phyloP scores from a whole-genome alignment of 2,113 vertebrate species.

The Prietella phreatophila region DNA sequence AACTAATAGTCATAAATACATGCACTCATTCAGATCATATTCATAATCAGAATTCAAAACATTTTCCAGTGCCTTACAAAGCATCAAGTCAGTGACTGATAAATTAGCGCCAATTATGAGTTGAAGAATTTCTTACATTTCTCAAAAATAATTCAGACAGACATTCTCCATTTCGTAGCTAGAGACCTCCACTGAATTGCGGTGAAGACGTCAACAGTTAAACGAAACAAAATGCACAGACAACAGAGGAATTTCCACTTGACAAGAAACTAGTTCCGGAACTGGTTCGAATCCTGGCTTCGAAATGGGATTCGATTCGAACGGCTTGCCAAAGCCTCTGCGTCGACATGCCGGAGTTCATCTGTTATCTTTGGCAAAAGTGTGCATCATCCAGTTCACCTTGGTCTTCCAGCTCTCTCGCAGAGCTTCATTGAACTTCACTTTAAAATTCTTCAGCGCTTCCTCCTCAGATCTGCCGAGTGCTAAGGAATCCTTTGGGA shows the following conservation, averaged over 20 bases:
- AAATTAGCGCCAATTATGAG: conserved; percentile 35
- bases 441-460: conserved; percentile 92
- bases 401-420: conserved; percentile 99
- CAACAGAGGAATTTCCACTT: conserved; percentile 6
- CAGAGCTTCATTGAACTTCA: conserved; percentile 96
- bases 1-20: conserved; percentile 45
- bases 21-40: background rate
- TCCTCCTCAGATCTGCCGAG: conserved; percentile 92
- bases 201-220: conserved; percentile 7
- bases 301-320: conserved; percentile 14
- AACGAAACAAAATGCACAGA: background rate
- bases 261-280: conserved; percentile 10
- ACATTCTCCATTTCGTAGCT: background rate
- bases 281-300: conserved; percentile 17
- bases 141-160: conserved; percentile 15
- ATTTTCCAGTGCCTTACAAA: conserved; percentile 29
- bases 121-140: conserved; percentile 12
- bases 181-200: background rate
- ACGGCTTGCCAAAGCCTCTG: conserved; percentile 21
- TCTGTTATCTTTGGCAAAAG: conserved; percentile 93
- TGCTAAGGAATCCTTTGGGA: conserved; percentile 87
- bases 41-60: background rate
- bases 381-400: conserved; percentile 98
- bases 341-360: conserved; percentile 62
- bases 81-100: conserved; percentile 30